Evolutionary conservation across 2,113 vertebrate genomes (phyloP).

Genomic region (Crotalus tigris): DNA sequence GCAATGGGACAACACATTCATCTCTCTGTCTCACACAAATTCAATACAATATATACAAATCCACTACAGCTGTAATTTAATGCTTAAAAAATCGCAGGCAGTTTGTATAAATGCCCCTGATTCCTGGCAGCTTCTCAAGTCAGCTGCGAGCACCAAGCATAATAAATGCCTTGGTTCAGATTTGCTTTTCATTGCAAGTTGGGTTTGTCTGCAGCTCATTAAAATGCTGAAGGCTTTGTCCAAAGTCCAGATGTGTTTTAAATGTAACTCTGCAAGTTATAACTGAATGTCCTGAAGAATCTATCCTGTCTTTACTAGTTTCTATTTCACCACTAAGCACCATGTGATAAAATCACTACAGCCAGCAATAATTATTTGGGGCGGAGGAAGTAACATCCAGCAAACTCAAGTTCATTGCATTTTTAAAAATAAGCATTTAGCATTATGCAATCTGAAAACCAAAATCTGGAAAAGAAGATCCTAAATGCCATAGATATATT

Average conservation of each 20-base stretch:
- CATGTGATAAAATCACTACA: slow-evolving; percentile 45
- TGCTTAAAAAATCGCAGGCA: slow-evolving; percentile 54
- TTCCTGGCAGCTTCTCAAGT: slow-evolving; percentile 59
- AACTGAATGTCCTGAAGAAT: slow-evolving; percentile 51
- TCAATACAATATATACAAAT: slow-evolving; percentile 20
- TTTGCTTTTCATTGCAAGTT: slow-evolving; percentile 48
- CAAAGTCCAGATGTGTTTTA: slow-evolving; percentile 64
- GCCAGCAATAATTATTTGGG: slow-evolving; percentile 40
- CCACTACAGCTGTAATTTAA: slow-evolving; percentile 52
- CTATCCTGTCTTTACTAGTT: slow-evolving; percentile 38
- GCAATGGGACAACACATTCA: slow-evolving; percentile 35
- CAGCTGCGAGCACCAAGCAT: slow-evolving; percentile 64
- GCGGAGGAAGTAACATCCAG: slow-evolving; percentile 30
- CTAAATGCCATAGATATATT: neutral
- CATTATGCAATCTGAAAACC: slow-evolving; percentile 49
- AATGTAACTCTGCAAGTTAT: slow-evolving; percentile 63
- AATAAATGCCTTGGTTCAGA: slow-evolving; percentile 64
- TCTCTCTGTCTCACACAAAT: slow-evolving; percentile 15
- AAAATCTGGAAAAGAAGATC: neutral
- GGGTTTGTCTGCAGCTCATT: slow-evolving; percentile 62
- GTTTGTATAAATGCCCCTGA: slow-evolving; percentile 57
- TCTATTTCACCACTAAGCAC: slow-evolving; percentile 51
- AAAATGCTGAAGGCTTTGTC: slow-evolving; percentile 63
- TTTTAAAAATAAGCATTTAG: slow-evolving; percentile 33
- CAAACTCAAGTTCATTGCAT: slow-evolving; percentile 17